Evolutionary conservation across 2,113 vertebrate species (phyloP).

Genomic region (Zootoca vivipara): DNA sequence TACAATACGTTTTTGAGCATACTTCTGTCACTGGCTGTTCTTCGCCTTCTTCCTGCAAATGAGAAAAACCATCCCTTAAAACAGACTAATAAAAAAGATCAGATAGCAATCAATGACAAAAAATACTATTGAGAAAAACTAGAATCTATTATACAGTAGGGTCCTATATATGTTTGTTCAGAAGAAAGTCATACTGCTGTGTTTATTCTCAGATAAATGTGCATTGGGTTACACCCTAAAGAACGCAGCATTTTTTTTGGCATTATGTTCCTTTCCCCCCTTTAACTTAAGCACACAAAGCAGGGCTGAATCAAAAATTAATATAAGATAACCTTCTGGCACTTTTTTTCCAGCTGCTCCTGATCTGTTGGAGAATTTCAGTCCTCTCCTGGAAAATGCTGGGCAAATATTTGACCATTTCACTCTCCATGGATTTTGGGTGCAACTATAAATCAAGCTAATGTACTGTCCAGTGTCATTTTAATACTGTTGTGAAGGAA

Average conservation of each 20-base stretch:
- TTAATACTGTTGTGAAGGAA: no score
- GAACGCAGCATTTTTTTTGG: neutral
- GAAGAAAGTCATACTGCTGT: neutral
- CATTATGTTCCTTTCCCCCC: neutral
- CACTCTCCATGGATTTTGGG: no score
- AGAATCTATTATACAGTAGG: slow-evolving; percentile 1
- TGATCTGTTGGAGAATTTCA: no score
- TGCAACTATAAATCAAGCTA: no score
- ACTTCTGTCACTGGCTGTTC: slow-evolving; percentile 54
- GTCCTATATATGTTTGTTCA: slow-evolving; percentile 24
- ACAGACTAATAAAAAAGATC: neutral
- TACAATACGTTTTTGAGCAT: slow-evolving; percentile 5
- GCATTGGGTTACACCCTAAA: neutral
- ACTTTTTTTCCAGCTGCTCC: no score
- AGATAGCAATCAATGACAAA: slow-evolving; percentile 1
- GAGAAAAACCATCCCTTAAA: slow-evolving; percentile 25
- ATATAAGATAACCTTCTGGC: no score
- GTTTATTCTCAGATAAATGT: neutral
- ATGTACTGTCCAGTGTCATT: no score
- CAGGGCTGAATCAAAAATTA: neutral
- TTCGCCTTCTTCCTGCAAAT: slow-evolving; percentile 49
- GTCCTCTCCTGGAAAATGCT: no score
- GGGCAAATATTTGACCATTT: no score
- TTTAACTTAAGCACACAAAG: neutral
- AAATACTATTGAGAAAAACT: neutral